Evolutionary conservation across 92 coral and sea anemone species (phyloP), one percentile per base, ranked within the genome.

Genomic region (Hydrozoanthus gracilis): DNA sequence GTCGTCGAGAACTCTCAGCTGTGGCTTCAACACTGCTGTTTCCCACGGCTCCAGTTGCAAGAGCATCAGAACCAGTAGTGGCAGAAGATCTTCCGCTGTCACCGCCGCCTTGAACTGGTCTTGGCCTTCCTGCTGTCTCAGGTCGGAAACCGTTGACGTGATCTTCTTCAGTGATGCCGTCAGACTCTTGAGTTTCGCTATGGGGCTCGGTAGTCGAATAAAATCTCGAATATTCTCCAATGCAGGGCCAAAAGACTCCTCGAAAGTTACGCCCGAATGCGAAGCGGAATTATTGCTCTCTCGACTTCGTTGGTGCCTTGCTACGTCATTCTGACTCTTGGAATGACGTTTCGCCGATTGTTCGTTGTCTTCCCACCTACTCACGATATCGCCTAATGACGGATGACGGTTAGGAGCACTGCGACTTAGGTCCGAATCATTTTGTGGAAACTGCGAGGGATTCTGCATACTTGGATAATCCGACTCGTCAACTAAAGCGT

Each of bases 21-120:
- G 98, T 15, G 95, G 97, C 93, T 95, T 92, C 88, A 97, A 80
- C 44, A 94, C 62, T 7, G 99, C 95, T 2, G 95, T 96, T 46
- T 95, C 99, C 90, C 88, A 89, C n/a, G 98, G 96, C 3, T 97
- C 97, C 94, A 97, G 84, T 76, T 97, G 99, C 71, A 97, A 83
- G 90, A 97, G 88, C 98, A 97, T 97, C 76, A 97, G 90, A 8
- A 97, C 90, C 44, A 97, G 86, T 79, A 97, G 77, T 6, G 99
- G 99, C 51, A 97, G 88, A 4, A 97, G 92, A 67, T 97, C 98
- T 73, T 97, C 99, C 4, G 98, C 99, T 20, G 98, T 97, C 45
- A 97, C 95, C 3, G 99, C 99, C 45, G 95, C 88, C 10, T 96
- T 87, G 73, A 84, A 90, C 8, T 74, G 80, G 62, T 93, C 95